These are phyloP conservation scores for Amblyraja radiata DNA, from an alignment of 2,797 vertebrate genomes.

Conservation along the genomic window DNA sequence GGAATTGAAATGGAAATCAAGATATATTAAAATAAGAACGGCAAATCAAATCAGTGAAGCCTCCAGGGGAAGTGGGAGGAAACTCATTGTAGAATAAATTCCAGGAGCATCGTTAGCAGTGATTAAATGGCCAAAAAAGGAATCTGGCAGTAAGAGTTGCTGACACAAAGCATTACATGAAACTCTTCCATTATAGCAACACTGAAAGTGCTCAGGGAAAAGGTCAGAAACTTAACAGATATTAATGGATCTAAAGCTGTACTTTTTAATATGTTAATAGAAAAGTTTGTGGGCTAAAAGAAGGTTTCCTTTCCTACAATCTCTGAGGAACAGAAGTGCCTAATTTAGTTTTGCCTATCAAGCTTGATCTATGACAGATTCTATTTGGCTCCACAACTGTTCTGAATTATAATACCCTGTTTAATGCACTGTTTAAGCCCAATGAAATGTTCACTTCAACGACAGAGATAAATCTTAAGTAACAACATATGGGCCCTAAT, in stretches of 20 bases:
- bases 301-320: neutral
- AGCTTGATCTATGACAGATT: conserved; percentile 11
- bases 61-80: neutral
- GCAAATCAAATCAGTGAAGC: neutral
- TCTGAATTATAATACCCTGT: neutral
- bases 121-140: neutral
- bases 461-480: neutral
- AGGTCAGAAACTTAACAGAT: neutral
- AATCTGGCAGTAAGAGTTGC: neutral
- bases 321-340: neutral
- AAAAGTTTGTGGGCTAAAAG: neutral
- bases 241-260: conserved; percentile 17
- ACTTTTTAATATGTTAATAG: conserved; percentile 8
- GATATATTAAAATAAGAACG: neutral
- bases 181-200: neutral
- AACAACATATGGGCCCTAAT: neutral
- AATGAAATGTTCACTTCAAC: neutral
- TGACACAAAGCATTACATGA: neutral
- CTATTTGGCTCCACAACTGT: neutral
- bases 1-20: neutral
- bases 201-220: neutral
- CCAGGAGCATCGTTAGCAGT: neutral
- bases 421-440: neutral
- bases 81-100: neutral
- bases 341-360: neutral